Conservation (phyloP, 1,140 invertebrate species). For the Cryptotermes secundus region DNA sequence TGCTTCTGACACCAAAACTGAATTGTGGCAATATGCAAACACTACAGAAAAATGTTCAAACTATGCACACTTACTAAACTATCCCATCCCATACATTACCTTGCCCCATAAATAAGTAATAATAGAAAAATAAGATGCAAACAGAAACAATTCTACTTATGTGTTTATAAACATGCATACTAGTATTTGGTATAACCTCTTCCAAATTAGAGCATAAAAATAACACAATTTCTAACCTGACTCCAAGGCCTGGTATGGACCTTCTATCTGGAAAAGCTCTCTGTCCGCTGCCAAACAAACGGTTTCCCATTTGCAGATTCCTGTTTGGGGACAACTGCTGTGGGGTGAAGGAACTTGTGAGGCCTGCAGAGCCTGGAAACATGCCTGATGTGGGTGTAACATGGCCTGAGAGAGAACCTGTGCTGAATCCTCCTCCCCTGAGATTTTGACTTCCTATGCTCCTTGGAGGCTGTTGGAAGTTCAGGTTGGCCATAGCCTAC, state of each 20-base stretch:
- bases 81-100: too few species aligned
- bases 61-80: too few species aligned
- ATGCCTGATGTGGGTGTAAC: constrained; percentile 68
- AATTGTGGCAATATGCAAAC: too few species aligned
- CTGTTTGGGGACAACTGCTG: constrained; percentile 60
- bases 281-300: constrained; percentile 66
- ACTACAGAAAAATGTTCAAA: too few species aligned
- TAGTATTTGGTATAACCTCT: neutral
- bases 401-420: constrained; percentile 64
- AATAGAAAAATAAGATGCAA: too few species aligned
- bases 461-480: constrained; percentile 69
- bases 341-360: constrained; percentile 49
- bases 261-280: constrained; percentile 74
- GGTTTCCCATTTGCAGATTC: constrained; percentile 42
- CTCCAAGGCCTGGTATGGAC: constrained; percentile 67
- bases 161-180: neutral
- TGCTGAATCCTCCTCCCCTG: constrained; percentile 60
- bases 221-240: constrained; percentile 45
- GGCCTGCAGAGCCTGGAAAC: constrained; percentile 57
- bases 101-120: too few species aligned
- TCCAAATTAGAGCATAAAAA: neutral
- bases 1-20: too few species aligned
- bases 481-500: constrained; percentile 75
- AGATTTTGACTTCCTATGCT: constrained; percentile 53
- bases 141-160: too few species aligned